Percentiles rank a stretch among this genome's conserved stretches.
Evolutionary conservation across 2,113 vertebrate species (phyloP).

Genomic region (Salvelinus fontinalis): DNA sequence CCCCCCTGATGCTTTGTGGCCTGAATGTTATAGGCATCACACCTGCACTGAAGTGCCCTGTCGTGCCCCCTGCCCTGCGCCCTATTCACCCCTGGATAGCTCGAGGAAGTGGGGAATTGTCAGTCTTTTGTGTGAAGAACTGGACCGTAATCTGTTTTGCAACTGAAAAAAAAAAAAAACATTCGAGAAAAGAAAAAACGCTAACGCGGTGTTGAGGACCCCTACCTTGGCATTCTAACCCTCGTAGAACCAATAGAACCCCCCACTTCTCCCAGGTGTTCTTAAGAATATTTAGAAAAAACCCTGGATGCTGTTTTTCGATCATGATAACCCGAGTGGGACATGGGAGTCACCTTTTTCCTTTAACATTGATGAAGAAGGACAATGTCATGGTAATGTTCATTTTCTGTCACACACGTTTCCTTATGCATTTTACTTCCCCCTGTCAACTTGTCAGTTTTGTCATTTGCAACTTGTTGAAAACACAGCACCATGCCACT

Average conservation of each 20-base stretch:
- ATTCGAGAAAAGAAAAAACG: constrained; percentile 62
- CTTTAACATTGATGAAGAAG: constrained; percentile 12
- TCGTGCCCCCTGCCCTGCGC: constrained; percentile 60
- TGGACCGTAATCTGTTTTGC: constrained; percentile 80
- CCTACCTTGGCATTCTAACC: constrained; percentile 68
- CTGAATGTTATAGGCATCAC: constrained; percentile 60
- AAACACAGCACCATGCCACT: too few species aligned
- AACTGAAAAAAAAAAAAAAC: constrained; percentile 82
- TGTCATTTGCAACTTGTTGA: too few species aligned
- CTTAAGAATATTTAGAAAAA: neutral
- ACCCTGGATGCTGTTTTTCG: neutral
- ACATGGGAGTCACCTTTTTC: constrained; percentile 8
- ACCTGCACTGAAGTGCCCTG: constrained; percentile 65
- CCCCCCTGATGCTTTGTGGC: constrained; percentile 43
- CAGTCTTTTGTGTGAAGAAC: constrained; percentile 71
- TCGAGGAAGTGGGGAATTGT: constrained; percentile 76
- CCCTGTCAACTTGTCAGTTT: too few species aligned
- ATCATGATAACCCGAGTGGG: constrained; percentile 45
- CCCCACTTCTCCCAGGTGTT: constrained; percentile 27
- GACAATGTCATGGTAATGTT: neutral
- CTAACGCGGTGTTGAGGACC: constrained; percentile 69
- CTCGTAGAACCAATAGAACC: constrained; percentile 3
- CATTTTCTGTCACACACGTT: neutral
- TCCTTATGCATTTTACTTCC: too few species aligned
- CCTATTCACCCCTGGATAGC: constrained; percentile 66